Conservation (phyloP, 1,140 invertebrate genomes). For the Gerris buenoi region DNA sequence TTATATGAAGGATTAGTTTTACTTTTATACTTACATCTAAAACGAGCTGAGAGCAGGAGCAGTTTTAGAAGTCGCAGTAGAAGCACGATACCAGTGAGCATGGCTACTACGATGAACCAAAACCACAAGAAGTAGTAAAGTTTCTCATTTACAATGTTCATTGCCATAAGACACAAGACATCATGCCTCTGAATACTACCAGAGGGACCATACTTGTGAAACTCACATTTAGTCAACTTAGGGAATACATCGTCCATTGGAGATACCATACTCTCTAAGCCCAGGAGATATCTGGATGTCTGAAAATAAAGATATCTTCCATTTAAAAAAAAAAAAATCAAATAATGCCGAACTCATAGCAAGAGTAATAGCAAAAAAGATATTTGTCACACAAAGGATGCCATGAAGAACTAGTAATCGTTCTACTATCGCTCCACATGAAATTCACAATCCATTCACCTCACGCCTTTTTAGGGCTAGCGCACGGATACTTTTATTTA, state of each 20-base stretch:
- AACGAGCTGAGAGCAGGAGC: constrained; percentile 27
- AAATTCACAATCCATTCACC: too few species aligned
- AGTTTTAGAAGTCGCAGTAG: constrained; percentile 56
- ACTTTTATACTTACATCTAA: constrained; percentile 1
- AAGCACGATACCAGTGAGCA: constrained; percentile 53
- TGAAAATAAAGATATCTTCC: constrained; percentile 36
- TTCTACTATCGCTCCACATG: too few species aligned
- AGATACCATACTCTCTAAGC: constrained; percentile 42
- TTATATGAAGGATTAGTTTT: too few species aligned
- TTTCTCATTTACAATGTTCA: constrained; percentile 67
- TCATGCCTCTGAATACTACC: constrained; percentile 44
- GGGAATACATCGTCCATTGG: constrained; percentile 31
- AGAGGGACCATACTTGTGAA: constrained; percentile 42
- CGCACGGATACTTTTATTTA: too few species aligned
- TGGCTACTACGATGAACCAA: constrained; percentile 53
- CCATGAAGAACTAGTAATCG: too few species aligned
- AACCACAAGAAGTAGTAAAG: constrained; percentile 64
- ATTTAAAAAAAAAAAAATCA: too few species aligned
- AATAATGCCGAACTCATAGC: too few species aligned
- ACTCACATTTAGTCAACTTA: constrained; percentile 28
- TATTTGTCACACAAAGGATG: too few species aligned
- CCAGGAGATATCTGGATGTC: constrained; percentile 36
- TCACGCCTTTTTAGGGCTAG: too few species aligned
- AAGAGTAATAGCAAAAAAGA: too few species aligned
- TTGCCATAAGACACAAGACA: constrained; percentile 50